A percentile compares a stretch with the other conserved stretches of the same genome.
These are phyloP conservation scores for Macquaria australasica DNA, from an alignment of 2,113 vertebrate genomes.

Conservation along the genomic window DNA sequence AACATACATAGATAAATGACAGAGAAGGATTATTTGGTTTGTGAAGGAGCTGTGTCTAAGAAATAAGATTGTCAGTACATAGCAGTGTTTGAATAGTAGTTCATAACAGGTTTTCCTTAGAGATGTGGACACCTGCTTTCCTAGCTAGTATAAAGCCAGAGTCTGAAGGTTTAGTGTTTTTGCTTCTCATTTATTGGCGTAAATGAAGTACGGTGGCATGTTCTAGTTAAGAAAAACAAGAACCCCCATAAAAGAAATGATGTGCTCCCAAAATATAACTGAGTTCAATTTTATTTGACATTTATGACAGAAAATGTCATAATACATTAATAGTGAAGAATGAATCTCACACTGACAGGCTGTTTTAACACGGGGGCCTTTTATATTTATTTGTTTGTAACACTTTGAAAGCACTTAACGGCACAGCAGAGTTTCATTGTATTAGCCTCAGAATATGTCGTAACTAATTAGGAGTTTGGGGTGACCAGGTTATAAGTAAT, in stretches of 20 bases:
- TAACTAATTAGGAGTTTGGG: neutral
- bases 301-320: slow-evolving; percentile 26
- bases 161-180: neutral
- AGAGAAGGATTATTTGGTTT: neutral
- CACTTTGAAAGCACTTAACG: neutral
- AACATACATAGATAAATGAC: slow-evolving; percentile 2
- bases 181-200: neutral
- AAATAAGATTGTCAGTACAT: neutral
- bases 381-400: neutral
- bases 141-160: neutral
- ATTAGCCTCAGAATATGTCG: neutral
- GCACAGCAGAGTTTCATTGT: neutral
- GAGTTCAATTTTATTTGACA: slow-evolving; percentile 12
- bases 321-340: neutral
- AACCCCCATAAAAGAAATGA: neutral
- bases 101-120: neutral
- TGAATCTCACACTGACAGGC: slow-evolving; percentile 9
- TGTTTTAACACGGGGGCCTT: neutral
- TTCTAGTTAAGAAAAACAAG: neutral
- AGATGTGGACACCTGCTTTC: neutral
- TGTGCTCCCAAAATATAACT: neutral
- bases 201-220: neutral
- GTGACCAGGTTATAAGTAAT: neutral
- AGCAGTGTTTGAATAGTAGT: neutral
- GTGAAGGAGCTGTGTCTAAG: neutral